These are phyloP conservation scores for Epicampocera succincta DNA, from an alignment of 2,888 invertebrate genomes.

Conservation along the genomic window DNA sequence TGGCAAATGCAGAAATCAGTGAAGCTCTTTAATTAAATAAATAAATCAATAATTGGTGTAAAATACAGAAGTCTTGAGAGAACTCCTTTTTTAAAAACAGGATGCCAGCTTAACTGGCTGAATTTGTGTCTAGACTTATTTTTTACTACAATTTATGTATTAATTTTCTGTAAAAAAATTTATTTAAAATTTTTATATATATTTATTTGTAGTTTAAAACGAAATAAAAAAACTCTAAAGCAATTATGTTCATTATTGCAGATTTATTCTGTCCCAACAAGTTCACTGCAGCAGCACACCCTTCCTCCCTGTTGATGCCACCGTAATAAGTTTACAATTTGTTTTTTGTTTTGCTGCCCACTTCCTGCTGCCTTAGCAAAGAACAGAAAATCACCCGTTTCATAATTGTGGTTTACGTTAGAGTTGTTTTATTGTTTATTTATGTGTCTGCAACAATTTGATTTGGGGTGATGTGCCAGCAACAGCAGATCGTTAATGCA, in stretches of 20 bases:
- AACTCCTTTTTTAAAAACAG: too few species aligned
- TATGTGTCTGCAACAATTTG: slow-evolving; percentile 40
- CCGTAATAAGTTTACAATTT: slow-evolving; percentile 19
- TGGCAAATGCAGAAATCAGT: too few species aligned
- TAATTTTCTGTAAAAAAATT: too few species aligned
- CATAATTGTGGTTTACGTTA: slow-evolving; percentile 50
- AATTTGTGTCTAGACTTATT: too few species aligned
- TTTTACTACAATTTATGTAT: too few species aligned
- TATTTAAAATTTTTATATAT: neutral
- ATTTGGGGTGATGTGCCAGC: slow-evolving; percentile 15
- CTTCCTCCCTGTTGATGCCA: slow-evolving; percentile 42
- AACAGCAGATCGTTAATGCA: slow-evolving; percentile 53
- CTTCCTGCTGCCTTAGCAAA: slow-evolving; percentile 18
- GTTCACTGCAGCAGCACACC: neutral
- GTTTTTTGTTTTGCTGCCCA: slow-evolving; percentile 3
- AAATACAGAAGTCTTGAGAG: too few species aligned
- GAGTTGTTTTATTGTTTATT: slow-evolving; percentile 49
- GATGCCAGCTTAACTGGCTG: too few species aligned
- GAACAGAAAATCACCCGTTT: slow-evolving; percentile 7
- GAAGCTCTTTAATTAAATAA: too few species aligned
- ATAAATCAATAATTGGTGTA: too few species aligned
- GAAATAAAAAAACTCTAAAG: slow-evolving; percentile 25
- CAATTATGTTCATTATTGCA: slow-evolving; percentile 63
- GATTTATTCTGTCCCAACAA: slow-evolving; percentile 16
- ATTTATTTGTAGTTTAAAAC: neutral